Conservation (phyloP, 2,888 invertebrate species). For the Parthenolecanium corni region DNA sequence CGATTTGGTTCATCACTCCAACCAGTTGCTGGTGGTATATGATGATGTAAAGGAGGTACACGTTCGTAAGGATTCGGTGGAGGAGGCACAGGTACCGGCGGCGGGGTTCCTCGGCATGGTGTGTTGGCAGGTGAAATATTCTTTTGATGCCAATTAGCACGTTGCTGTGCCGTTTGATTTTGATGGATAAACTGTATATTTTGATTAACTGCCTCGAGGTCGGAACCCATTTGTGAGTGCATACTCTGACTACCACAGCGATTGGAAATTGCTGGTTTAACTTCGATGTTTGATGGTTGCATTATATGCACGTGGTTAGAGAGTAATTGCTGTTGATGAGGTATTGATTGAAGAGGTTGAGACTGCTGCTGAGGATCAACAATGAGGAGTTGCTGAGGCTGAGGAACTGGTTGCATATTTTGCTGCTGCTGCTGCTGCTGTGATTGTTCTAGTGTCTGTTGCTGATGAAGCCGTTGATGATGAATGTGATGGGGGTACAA, state of each 20-base stretch:
- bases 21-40: conserved; percentile 41
- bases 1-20: conserved; percentile 42
- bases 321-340: conserved; percentile 14
- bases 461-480: conserved; percentile 17
- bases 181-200: too few relatives aligned
- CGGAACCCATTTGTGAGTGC: too few relatives aligned
- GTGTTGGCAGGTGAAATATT: neutral
- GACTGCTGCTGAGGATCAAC: conserved; percentile 1
- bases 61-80: conserved; percentile 49
- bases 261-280: too few relatives aligned
- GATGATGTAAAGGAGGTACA: conserved; percentile 61
- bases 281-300: neutral
- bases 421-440: conserved; percentile 23
- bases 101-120: neutral
- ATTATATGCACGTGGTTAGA: conserved; percentile 18
- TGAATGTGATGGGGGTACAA: conserved; percentile 25
- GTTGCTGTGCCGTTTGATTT: neutral
- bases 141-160: neutral
- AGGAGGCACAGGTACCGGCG: neutral
- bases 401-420: neutral
- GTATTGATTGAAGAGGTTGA: conserved; percentile 2
- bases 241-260: too few relatives aligned
- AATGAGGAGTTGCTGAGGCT: conserved; percentile 6
- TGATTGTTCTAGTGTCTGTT: conserved; percentile 31
- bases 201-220: too few relatives aligned